Evolutionary conservation across 2,113 vertebrate genomes (phyloP), one percentile per base, ranked within the genome.

Genomic region (Ceyx melanurus): DNA sequence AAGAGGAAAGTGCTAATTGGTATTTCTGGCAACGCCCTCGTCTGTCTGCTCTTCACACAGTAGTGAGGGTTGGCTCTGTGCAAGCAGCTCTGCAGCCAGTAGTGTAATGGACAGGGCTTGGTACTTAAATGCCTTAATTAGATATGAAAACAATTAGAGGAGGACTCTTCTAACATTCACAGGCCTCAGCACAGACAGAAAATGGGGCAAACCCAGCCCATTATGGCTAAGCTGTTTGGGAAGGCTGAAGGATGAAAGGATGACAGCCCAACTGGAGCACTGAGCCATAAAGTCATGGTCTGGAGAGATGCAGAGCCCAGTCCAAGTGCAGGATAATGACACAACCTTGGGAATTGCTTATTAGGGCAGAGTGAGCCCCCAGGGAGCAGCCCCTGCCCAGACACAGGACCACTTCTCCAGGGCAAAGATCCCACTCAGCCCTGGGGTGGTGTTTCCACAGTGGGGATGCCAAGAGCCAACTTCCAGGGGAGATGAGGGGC

Each of bases 61-160:
- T 25, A 33, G 1, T n/a, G 77, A 62, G 14, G 73, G 57, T 26
- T 93, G 53, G 58, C 50, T 87, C 74, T 68, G 14, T 28, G 45
- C 76, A 62, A 73, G 45, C 92, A 79, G 70, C 13, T 11, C 78
- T 35, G 28, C 45, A 87, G 88, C 61, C 85, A 79, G 7, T 2
- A 65, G 40, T 15, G 65, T 64, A 51, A 82, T 13, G 60, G 79
- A 19, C 77, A 48, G 60, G 73, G 61, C 16, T 86, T 75, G 77
- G 89, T 68, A 22, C 79, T 90, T 86, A 78, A 88, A 13, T 1
- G 79, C 51, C 46, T 91, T 92, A 80, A 94, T 90, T 74, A 92
- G 88, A 33, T 81, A 88, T 26, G 64, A 88, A 88, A 95, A 73
- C 79, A 94, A 83, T 94, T 71, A 92, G 51, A 54, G 78, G 75